Percentiles rank a stretch among this genome's conserved stretches.
phyloP scores from a whole-genome alignment of 37 sponge, comb jelly and placozoan genomes.

The Halisarca cf. caerulea region DNA sequence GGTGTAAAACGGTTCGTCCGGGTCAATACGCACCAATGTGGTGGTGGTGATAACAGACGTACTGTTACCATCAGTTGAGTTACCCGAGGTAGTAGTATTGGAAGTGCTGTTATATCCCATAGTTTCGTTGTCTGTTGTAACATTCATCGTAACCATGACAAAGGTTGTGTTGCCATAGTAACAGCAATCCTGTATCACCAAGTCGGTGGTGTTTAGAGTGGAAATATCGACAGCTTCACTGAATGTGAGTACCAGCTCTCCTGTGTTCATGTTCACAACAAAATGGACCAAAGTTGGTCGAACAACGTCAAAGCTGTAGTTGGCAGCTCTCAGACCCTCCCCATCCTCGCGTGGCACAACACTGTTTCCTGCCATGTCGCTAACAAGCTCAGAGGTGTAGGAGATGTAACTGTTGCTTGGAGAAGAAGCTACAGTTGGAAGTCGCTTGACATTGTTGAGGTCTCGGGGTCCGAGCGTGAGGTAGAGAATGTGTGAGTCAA shows the following conservation, averaged over 20 bases:
- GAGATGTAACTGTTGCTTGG: conserved; percentile 60
- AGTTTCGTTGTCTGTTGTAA: neutral
- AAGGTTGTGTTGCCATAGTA: conserved; percentile 27
- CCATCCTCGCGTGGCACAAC: conserved; percentile 31
- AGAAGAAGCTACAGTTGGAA: conserved; percentile 53
- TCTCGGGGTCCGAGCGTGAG: conserved; percentile 60
- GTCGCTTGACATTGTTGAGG: conserved; percentile 75
- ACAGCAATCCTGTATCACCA: conserved; percentile 77
- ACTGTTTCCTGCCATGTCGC: conserved; percentile 63
- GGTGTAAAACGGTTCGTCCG: conserved; percentile 36
- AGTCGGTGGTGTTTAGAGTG: conserved; percentile 46
- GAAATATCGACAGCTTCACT: conserved; percentile 83
- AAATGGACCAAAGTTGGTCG: conserved; percentile 58
- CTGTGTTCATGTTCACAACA: conserved; percentile 72
- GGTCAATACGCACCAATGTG: conserved; percentile 14
- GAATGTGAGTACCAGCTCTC: conserved; percentile 70
- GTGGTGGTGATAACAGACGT: neutral
- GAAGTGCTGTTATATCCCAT: neutral
- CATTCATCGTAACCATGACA: neutral
- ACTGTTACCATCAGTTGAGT: neutral
- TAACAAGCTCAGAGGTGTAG: conserved; percentile 36
- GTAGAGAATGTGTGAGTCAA: conserved; percentile 35
- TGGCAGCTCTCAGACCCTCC: conserved; percentile 19
- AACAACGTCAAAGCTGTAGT: conserved; percentile 40
- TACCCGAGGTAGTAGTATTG: neutral